Evolutionary conservation across 2,797 vertebrate species (phyloP).

Genomic region (Hypotaenidia philippensis): DNA sequence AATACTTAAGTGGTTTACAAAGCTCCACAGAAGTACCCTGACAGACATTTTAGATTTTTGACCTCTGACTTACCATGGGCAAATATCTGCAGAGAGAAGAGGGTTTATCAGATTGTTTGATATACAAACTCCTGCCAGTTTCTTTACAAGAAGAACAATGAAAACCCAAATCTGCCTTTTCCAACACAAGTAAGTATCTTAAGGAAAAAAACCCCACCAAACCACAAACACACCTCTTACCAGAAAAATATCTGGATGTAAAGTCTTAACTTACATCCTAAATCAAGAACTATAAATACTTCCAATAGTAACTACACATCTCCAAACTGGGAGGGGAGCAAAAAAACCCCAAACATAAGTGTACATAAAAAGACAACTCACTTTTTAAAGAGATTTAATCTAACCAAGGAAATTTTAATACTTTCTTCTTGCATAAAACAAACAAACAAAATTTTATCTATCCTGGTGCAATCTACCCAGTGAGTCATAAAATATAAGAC

Average conservation of each 20-base stretch:
- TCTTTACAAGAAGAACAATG: not conserved
- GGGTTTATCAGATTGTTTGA: not conserved
- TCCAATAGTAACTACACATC: not conserved
- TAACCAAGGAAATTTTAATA: not conserved
- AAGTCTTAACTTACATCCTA: not conserved
- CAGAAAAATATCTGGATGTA: not conserved
- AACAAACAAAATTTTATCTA: not conserved
- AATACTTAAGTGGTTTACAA: not conserved
- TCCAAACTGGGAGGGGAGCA: not conserved
- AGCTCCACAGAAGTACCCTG: not conserved
- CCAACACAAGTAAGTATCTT: not conserved
- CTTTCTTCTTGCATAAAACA: not conserved
- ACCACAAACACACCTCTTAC: not conserved
- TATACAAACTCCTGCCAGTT: not conserved
- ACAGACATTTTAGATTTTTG: not conserved
- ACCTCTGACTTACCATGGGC: not conserved
- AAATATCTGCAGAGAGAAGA: conserved; percentile 25
- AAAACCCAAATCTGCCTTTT: not conserved
- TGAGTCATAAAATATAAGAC: not conserved
- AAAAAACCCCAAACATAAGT: accelerated
- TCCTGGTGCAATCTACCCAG: not conserved
- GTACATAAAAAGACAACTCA: not conserved
- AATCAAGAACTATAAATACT: not conserved
- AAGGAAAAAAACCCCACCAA: not conserved
- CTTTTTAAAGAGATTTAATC: not conserved